These are phyloP conservation scores for Tychaedon coryphoeus DNA, from an alignment of 2,113 vertebrate species.

Conservation along the genomic window DNA sequence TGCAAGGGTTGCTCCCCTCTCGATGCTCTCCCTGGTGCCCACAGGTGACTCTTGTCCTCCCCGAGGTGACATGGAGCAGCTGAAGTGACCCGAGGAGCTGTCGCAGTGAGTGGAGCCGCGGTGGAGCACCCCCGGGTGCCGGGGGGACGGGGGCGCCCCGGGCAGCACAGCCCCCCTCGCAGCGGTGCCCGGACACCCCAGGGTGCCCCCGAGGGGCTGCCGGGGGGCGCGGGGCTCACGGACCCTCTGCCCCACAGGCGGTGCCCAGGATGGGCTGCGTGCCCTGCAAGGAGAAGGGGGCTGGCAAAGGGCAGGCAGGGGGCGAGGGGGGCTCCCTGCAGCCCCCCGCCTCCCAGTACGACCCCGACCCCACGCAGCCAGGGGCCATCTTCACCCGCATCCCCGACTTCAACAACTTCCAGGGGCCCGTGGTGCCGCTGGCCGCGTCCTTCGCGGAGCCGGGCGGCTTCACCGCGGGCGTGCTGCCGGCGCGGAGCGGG, in stretches of 20 bases:
- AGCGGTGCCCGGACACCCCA: background rate
- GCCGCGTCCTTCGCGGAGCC: slow-evolving; percentile 41
- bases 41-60: slow-evolving; percentile 20
- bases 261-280: slow-evolving; percentile 55
- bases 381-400: slow-evolving; percentile 46
- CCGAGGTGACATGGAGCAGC: slow-evolving; percentile 34
- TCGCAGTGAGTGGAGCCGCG: background rate
- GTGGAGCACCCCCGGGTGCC: background rate
- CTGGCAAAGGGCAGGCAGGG: slow-evolving; percentile 8
- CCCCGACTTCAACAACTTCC: slow-evolving; percentile 79
- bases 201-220: background rate
- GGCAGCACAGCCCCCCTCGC: background rate
- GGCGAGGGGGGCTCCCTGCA: background rate
- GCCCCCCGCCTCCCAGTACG: slow-evolving; percentile 65
- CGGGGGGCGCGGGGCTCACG: background rate
- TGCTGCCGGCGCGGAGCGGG: slow-evolving; percentile 26
- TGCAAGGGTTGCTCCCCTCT: rapidly evolving
- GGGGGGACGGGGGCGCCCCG: rapidly evolving
- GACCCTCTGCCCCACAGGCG: background rate
- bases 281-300: slow-evolving; percentile 48
- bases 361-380: slow-evolving; percentile 78
- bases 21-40: background rate
- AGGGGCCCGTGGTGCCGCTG: slow-evolving; percentile 50
- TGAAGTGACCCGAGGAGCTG: slow-evolving; percentile 12
- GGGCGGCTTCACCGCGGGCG: slow-evolving; percentile 44